Base-by-base conservation (phyloP, 2,113 vertebrate species). In the Herpailurus yagouaroundi region DNA sequence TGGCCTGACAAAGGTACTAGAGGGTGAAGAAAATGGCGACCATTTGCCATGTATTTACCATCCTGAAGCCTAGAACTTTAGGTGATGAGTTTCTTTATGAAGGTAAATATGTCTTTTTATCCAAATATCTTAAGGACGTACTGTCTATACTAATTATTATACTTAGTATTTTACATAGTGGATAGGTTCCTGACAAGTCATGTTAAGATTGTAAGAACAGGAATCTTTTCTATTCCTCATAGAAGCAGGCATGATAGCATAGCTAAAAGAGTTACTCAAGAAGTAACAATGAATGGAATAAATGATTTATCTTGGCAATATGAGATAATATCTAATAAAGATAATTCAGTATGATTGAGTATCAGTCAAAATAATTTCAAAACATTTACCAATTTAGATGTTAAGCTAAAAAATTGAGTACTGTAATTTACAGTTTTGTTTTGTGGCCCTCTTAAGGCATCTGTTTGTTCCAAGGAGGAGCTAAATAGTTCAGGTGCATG, bases 111-210 rank as follows among this genome's bases (percentile, higher is more conserved):
- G 55, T 60, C 13, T 92, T 63, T 83, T 48, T 71, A 55, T 82
- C 33, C 36, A 94, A 48, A 68, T 84, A 10, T 48, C 38, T 68
- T 80, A 41, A 79, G n/a, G 33, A 74, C 12, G 31, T 91, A 41
- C n/a, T 91, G 29, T 38, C 13, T 81, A 13, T 87, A n/a, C 41
- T 82, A 3, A 57, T 79, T 66, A 71, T 80, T 85, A 31, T 68
- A 81, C 63, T 84, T 97, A 86, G 12, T 73, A 55, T 91, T 97
- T 90, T 96, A 21, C 64, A 63, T 55, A 94, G 19, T 66, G 15
- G 95, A 38, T 4, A 45, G 55, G 68, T 96, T 90, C 10, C 33
- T 90, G 85, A 87, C 57, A 89, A 97, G 76, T 97, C 86, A 50
- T 48, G 29, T 38, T 87, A 57, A 63, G 29, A 27, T 55, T 23